These are phyloP conservation scores for Trissolcus basalis DNA, from an alignment of 1,140 invertebrate genomes.

Conservation along the genomic window DNA sequence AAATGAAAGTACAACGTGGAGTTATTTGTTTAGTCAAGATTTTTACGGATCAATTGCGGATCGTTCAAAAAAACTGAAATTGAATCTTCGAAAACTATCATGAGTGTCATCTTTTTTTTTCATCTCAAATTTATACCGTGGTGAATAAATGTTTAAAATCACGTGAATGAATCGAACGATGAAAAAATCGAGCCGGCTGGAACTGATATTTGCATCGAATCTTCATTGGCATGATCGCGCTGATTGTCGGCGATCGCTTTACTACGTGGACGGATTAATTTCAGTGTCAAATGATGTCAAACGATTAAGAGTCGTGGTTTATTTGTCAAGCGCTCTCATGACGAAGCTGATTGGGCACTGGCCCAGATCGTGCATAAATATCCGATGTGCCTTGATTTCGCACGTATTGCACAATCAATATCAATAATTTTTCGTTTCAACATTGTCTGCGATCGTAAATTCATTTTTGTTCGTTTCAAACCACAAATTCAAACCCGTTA, in stretches of 20 bases:
- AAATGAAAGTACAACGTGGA: too few species aligned
- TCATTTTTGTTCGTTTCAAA: too few species aligned
- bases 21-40: too few species aligned
- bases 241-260: constrained; percentile 74
- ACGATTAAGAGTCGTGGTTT: constrained; percentile 71
- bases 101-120: too few species aligned
- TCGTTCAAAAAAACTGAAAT: too few species aligned
- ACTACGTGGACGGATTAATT: constrained; percentile 74
- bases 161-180: constrained; percentile 2
- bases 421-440: background rate
- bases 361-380: constrained; percentile 64
- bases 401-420: constrained; percentile 1
- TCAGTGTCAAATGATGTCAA: constrained; percentile 75
- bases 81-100: too few species aligned
- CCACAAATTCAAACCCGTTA: too few species aligned
- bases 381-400: constrained; percentile 23
- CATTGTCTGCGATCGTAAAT: too few species aligned
- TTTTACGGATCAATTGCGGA: too few species aligned
- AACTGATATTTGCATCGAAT: constrained; percentile 63
- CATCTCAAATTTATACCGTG: constrained; percentile 19
- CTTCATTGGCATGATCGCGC: constrained; percentile 70
- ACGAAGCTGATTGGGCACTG: constrained; percentile 61
- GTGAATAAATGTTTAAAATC: too few species aligned
- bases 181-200: constrained; percentile 41
- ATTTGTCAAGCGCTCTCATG: constrained; percentile 67